Percentiles rank a stretch among this genome's conserved stretches.
Evolutionary conservation across 2,888 invertebrate species (phyloP).

Genomic region (Nowickia ferox): DNA sequence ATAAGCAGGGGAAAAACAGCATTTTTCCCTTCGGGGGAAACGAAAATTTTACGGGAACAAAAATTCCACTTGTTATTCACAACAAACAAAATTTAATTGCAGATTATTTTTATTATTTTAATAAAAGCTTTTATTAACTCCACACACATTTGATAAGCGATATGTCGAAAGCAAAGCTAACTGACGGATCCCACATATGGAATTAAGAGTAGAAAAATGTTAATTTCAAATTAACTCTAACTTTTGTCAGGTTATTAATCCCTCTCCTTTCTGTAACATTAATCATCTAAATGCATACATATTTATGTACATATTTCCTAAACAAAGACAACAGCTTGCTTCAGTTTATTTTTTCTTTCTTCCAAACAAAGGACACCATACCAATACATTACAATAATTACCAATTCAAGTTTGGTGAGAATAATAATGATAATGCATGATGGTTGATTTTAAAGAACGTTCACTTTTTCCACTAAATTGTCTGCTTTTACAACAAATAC

Average conservation of each 20-base stretch:
- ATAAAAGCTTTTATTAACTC: background rate
- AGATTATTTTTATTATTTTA: background rate
- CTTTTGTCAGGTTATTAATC: background rate
- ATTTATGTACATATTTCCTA: constrained; percentile 11
- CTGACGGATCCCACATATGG: background rate
- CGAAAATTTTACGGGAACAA: no score
- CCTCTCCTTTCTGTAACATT: background rate
- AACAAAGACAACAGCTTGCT: constrained; percentile 18
- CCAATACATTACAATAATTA: background rate
- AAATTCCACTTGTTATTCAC: no score
- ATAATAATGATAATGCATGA: constrained; percentile 2
- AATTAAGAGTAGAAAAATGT: background rate
- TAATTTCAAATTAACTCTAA: background rate
- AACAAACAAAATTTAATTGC: background rate
- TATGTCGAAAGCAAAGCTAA: no score
- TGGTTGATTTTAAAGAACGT: constrained; percentile 25
- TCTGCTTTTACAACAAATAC: background rate
- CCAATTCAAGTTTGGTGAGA: constrained; percentile 22
- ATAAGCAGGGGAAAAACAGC: no score
- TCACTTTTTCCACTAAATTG: constrained; percentile 30
- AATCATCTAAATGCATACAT: background rate
- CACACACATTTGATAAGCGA: no score
- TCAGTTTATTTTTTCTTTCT: background rate
- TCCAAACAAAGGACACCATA: constrained; percentile 10
- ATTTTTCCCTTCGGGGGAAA: no score